Conservation (phyloP, 2,113 vertebrate species). For the Gadus chalcogrammus region DNA sequence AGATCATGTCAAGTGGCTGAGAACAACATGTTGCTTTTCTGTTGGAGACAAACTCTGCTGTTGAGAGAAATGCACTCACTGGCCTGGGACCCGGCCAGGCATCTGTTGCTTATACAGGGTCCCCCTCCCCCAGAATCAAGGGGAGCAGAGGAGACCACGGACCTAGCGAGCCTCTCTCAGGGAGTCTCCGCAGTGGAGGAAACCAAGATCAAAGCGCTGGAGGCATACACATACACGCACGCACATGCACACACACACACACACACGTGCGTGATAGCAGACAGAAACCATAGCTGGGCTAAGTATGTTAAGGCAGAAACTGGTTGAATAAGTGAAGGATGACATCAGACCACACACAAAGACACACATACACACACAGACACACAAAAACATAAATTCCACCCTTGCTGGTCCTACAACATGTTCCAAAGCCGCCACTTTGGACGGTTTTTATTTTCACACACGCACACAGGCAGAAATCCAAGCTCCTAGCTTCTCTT, state of each 20-base stretch:
- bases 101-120: slow-evolving; percentile 53
- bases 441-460: background rate
- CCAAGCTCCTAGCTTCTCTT: no score
- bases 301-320: slow-evolving; percentile 54
- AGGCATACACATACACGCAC: slow-evolving; percentile 19
- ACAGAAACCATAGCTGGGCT: slow-evolving; percentile 49
- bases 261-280: background rate
- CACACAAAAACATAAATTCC: slow-evolving; percentile 21
- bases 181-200: slow-evolving; percentile 24
- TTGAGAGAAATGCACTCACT: slow-evolving; percentile 30
- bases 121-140: slow-evolving; percentile 13
- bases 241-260: background rate
- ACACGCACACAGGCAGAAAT: background rate
- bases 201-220: slow-evolving; percentile 48
- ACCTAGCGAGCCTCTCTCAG: slow-evolving; percentile 22
- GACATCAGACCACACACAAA: slow-evolving; percentile 67
- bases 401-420: slow-evolving; percentile 61
- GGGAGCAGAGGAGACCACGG: slow-evolving; percentile 13
- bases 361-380: no score
- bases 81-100: slow-evolving; percentile 41
- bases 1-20: slow-evolving; percentile 26
- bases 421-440: slow-evolving; percentile 36
- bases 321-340: slow-evolving; percentile 46
- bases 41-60: slow-evolving; percentile 8
- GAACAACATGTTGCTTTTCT: slow-evolving; percentile 20